Percentiles rank a stretch among this genome's conserved stretches.
Evolutionary conservation across 2,113 vertebrate species (phyloP).

Genomic region (Micronisus gabar): DNA sequence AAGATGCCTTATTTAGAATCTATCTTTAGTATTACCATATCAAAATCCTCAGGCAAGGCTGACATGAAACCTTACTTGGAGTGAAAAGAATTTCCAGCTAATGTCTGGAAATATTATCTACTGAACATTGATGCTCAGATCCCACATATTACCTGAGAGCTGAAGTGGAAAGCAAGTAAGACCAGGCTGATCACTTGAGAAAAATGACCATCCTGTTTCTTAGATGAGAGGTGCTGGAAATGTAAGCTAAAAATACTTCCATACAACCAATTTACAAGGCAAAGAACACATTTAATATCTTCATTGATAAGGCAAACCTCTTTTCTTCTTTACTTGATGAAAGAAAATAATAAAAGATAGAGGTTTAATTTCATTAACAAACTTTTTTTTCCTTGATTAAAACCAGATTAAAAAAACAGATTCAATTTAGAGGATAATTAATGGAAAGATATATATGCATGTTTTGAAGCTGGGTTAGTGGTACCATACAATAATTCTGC

Average conservation of each 20-base stretch:
- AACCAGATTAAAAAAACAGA: not conserved
- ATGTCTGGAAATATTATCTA: not conserved
- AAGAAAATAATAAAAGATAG: not conserved
- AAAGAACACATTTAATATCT: not conserved
- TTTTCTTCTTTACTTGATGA: not conserved
- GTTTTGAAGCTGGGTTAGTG: not conserved
- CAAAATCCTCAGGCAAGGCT: not conserved
- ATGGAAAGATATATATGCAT: not conserved
- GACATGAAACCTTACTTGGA: not conserved
- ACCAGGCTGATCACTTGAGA: not conserved
- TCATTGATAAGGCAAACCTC: not conserved
- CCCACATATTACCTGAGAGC: not conserved
- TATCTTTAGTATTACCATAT: not conserved
- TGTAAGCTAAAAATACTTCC: not conserved
- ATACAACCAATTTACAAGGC: not conserved
- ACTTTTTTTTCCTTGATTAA: not conserved
- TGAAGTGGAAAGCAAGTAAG: not conserved
- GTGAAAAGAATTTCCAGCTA: not conserved
- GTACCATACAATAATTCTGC: not conserved
- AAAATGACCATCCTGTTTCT: not conserved
- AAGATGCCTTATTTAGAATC: not conserved
- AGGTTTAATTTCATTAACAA: not conserved
- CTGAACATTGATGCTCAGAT: not conserved
- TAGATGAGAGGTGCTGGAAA: not conserved
- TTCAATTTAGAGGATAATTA: not conserved